phyloP scores from a whole-genome alignment of 2,113 vertebrate genomes.

The Actenoides lindsayi region DNA sequence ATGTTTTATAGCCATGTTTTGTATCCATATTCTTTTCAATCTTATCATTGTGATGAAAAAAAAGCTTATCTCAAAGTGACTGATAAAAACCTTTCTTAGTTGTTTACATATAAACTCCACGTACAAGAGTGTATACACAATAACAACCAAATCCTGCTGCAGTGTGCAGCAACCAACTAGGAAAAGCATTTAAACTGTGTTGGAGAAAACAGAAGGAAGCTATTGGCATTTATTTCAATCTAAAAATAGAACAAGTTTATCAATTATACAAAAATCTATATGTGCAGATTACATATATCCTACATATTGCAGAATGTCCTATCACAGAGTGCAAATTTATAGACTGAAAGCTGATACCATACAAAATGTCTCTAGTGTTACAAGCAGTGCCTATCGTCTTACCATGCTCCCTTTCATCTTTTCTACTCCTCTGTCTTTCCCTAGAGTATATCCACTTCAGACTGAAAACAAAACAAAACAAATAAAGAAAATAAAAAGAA shows the following conservation, averaged over 20 bases:
- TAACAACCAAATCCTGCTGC: neutral
- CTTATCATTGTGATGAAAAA: neutral
- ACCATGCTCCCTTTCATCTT: neutral
- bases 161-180: neutral
- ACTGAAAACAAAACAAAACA: neutral
- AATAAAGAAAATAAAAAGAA: no score
- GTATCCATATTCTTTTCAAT: neutral
- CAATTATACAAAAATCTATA: neutral
- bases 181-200: neutral
- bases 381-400: neutral
- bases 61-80: neutral
- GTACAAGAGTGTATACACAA: neutral
- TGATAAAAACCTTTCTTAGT: neutral
- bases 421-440: neutral
- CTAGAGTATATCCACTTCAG: rapidly evolving
- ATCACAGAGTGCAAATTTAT: neutral
- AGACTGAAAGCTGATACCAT: neutral
- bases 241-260: neutral
- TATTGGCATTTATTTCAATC: neutral
- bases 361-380: neutral
- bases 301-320: neutral
- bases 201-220: neutral
- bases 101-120: neutral
- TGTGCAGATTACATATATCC: neutral
- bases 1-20: neutral